Base-by-base conservation (phyloP, 2,113 vertebrate species). In the Nanorana parkeri region DNA sequence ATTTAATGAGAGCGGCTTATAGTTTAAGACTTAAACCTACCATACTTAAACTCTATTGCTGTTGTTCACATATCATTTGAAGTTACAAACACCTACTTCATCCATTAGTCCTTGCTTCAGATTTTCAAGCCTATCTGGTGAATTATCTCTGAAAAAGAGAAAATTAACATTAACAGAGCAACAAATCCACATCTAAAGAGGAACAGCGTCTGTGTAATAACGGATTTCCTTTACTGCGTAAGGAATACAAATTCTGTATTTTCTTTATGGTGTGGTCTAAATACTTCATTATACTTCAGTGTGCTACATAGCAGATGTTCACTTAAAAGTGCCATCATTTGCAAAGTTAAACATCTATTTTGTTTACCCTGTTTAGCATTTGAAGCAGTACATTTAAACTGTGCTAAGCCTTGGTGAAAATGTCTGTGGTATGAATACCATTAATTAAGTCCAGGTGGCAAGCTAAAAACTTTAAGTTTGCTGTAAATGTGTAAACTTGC, bases 281-380 rank as follows among this genome's bases (percentile, higher is more conserved):
- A 76, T 63, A 21, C 20, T 41, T 63, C 73, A 76, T 63, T 10
- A 76, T 56, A 58, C 54, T 32, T 56, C 23, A 41, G 56, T 58
- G 36, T 61, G 29, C 28, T 61, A 41, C 26, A 76, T 41, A 76
- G 58, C 73, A 76, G 73, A 61, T 76, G 56, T 76, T 76, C 56
- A 76, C 29, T 41, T 28, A 41, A 41, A 75, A 75, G 56, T 61
- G 3, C 21, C n/a, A 76, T 23, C 58, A 24, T 47, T 61, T 76
- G 29, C 56, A 76, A 60, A 63, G 73, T 63, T 41, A 41, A 41
- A 61, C 56, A 20, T 47, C 7, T 75, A 20, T 61, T 60, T 61
- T 63, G 17, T 47, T 47, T 63, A 61, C 20, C n/a, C 20, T 76
- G 28, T 63, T 63, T 76, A 24, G 56, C n/a, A 76, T 76, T 41